Conservation (phyloP, 2,797 vertebrate species). For the Chrosomus eos region DNA sequence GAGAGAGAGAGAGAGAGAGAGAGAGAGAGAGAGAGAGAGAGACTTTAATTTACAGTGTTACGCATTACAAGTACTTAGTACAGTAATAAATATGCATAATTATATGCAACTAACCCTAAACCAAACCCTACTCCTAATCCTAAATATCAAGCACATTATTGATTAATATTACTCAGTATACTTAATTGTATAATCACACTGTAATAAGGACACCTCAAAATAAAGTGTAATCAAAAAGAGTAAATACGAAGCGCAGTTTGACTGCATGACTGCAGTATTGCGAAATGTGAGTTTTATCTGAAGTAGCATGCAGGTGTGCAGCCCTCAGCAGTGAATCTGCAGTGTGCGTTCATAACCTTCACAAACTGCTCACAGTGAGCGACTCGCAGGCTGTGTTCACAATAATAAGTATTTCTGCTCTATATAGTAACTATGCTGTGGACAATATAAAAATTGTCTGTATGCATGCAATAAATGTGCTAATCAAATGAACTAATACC, state of each 20-base stretch:
- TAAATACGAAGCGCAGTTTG: too few relatives aligned
- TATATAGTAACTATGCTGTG: background rate
- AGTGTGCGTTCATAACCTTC: constrained; percentile 11
- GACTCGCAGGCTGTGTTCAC: background rate
- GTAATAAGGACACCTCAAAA: background rate
- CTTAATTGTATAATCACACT: background rate
- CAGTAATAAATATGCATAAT: background rate
- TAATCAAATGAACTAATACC: background rate
- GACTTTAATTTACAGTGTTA: background rate
- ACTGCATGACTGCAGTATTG: background rate
- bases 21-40: background rate
- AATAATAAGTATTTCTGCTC: background rate
- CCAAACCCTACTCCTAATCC: background rate
- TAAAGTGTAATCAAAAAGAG: background rate
- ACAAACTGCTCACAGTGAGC: background rate
- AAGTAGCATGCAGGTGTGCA: constrained; percentile 14
- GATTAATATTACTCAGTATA: background rate
- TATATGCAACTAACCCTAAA: background rate
- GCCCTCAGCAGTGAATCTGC: background rate
- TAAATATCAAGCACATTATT: background rate
- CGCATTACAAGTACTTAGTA: background rate
- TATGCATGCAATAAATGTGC: background rate
- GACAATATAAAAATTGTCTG: background rate
- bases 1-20: background rate
- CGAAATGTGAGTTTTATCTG: background rate